A percentile compares a stretch with the other conserved stretches of the same genome.
These are phyloP conservation scores for Amphiduros pacificus DNA, from an alignment of 2,888 invertebrate genomes.

Conservation along the genomic window DNA sequence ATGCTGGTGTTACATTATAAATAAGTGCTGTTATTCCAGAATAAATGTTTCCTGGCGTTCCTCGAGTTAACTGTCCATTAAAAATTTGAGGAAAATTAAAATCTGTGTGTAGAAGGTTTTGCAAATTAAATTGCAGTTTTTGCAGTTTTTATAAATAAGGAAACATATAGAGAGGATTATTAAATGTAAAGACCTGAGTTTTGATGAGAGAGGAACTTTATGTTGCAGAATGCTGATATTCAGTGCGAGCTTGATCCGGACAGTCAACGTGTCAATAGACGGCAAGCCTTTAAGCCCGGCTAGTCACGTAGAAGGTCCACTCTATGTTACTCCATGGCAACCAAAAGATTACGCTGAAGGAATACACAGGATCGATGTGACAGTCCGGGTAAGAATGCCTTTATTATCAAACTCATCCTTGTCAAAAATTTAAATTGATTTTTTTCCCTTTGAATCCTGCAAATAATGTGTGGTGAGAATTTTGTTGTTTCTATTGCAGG, in stretches of 20 bases:
- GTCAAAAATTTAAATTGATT: not conserved
- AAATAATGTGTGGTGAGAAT: not conserved
- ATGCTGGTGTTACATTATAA: too few relatives aligned
- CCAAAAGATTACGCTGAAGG: slow-evolving; percentile 70
- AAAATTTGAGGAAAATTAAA: too few relatives aligned
- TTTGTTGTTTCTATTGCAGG: not conserved
- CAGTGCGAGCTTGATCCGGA: slow-evolving; percentile 69
- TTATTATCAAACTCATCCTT: not conserved
- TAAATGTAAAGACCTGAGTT: too few relatives aligned
- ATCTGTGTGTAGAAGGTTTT: too few relatives aligned
- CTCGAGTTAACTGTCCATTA: too few relatives aligned
- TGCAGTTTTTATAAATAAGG: too few relatives aligned
- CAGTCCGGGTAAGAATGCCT: slow-evolving; percentile 37
- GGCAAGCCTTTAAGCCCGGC: slow-evolving; percentile 64
- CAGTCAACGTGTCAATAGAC: slow-evolving; percentile 72
- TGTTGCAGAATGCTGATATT: slow-evolving; percentile 74
- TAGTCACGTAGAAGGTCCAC: slow-evolving; percentile 67
- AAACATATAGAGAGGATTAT: too few relatives aligned
- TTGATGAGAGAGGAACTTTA: too few relatives aligned
- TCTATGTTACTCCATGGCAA: slow-evolving; percentile 76
- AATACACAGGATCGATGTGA: slow-evolving; percentile 64
- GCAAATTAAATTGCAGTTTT: too few relatives aligned
- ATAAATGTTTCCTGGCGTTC: too few relatives aligned
- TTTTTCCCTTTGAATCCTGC: not conserved
- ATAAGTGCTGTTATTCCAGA: too few relatives aligned